Base-by-base conservation (phyloP, 2,113 vertebrate species). In the Microcebus tavaratra region DNA sequence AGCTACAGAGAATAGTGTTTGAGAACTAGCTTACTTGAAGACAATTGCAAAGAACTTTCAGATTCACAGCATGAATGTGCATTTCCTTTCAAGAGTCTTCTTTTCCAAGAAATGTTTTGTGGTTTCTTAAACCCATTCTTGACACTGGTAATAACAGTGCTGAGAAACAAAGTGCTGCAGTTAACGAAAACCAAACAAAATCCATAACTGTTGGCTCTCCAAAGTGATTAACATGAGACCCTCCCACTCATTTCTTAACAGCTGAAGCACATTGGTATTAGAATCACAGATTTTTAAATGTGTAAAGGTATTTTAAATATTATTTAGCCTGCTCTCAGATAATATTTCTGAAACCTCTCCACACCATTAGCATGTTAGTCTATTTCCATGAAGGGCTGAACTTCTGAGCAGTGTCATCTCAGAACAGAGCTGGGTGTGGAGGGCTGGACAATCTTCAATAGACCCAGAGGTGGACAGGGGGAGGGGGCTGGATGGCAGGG, bases 21-120 rank as follows among this genome's bases (percentile, higher is more conserved):
- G 36, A 23, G 68, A 96, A 81, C 6, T 36, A 81, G 42, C 25
- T 84, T 12, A 48, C 63, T 45, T 48, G 25, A 86, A 68, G 17
- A 53, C 2, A 9, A 57, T 8, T 48, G 20, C 15, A 53, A 42
- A n/a, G 15, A 36, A 59, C 53, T 79, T 91, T 84, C 50, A 83
- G 45, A 53, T 59, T 85, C 72, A 63, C 34, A 67, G 31, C 73
- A 23, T 63, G 73, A 57, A 68, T 27, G 3, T 68, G 25, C 14
- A 84, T 48, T 91, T 67, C 25, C 13, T 75, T 55, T 83, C 70
- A 70, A 65, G 59, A 75, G 15, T 83, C 96, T 79, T 87, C 25
- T 89, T 90, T 91, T 92, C 61, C 2, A 1, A 34, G 21, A 94
- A 88, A 55, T 93, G 55, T 72, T 70, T 68, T 95, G 39, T 95